Conservation (phyloP, 2,113 vertebrate genomes). For the Astur gentilis region DNA sequence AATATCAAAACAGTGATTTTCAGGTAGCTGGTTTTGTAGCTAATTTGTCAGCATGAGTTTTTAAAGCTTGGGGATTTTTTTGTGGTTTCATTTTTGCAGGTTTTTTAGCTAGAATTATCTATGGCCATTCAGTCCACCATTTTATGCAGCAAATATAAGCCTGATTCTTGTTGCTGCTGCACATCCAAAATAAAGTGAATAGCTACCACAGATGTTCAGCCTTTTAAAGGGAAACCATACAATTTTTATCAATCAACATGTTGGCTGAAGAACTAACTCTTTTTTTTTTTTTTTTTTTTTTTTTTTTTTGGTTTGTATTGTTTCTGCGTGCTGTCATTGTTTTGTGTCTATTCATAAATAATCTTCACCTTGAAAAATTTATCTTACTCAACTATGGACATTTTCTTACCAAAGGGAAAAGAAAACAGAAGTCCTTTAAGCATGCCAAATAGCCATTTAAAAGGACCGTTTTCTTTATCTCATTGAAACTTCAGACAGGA, state of each 20-base stretch:
- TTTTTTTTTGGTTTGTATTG: neutral
- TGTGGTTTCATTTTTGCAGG: neutral
- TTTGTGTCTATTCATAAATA: neutral
- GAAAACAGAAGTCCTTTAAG: neutral
- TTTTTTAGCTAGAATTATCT: neutral
- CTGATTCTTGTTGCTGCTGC: neutral
- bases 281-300: neutral
- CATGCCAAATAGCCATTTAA: neutral
- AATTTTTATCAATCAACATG: neutral
- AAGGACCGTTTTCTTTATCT: neutral
- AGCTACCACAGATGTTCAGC: neutral
- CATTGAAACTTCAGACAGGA: neutral
- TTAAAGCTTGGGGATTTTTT: neutral
- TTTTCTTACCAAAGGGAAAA: neutral
- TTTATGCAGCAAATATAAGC: neutral
- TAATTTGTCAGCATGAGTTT: neutral
- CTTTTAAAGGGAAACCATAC: neutral
- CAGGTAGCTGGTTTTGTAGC: neutral
- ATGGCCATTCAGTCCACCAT: neutral
- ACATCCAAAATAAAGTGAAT: neutral
- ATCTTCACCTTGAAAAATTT: neutral
- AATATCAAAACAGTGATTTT: neutral
- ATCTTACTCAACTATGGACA: neutral
- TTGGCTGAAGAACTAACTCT: neutral
- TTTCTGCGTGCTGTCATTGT: neutral